Base-by-base conservation (phyloP, 2,888 invertebrate genomes). In the Piscicola geometra region DNA sequence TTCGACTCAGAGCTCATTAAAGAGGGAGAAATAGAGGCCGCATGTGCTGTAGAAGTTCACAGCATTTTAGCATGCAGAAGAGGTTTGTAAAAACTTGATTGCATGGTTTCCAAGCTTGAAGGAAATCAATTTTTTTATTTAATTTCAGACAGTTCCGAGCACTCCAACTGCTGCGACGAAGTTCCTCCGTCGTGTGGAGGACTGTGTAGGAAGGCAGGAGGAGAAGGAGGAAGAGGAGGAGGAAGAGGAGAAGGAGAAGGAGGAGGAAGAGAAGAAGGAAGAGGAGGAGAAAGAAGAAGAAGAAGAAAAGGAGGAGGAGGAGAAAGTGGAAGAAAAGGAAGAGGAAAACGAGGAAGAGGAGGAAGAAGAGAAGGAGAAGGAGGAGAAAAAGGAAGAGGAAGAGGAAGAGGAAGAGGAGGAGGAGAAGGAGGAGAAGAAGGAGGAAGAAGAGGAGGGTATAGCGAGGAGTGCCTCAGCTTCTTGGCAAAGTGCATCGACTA, bases 311-410 rank as follows among this genome's bases (percentile, higher is more conserved):
- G 69, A 36, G 33, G 15, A 28, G 69, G 25, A 35, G 41, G 28
- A 36, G 69, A 69, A 69, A 66, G 30, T 66, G n/a, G n/a, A n/a
- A n/a, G n/a, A n/a, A n/a, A n/a, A n/a, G n/a, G n/a, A n/a, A n/a
- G n/a, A n/a, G n/a, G n/a, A n/a, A n/a, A n/a, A n/a, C n/a, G n/a
- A n/a, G n/a, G n/a, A n/a, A n/a, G n/a, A n/a, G n/a, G n/a, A 30
- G 35, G 35, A 1, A 69, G 35, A n/a, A 25, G 69, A 21, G 41
- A 69, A 18, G 28, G 69, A 35, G 69, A 69, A n/a, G 69, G n/a
- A 1, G 12, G 18, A 32, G 33, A 1, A 0, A 41, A 69, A 1
- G 69, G 41, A 35, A 66, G 25, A 66, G 21, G 66, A 66, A 25
- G 5, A 28, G 1, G 35, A 25, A 0, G 36, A 30, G 35, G 25